Conservation (phyloP, 2,797 vertebrate species). For the Crenuchus spilurus region DNA sequence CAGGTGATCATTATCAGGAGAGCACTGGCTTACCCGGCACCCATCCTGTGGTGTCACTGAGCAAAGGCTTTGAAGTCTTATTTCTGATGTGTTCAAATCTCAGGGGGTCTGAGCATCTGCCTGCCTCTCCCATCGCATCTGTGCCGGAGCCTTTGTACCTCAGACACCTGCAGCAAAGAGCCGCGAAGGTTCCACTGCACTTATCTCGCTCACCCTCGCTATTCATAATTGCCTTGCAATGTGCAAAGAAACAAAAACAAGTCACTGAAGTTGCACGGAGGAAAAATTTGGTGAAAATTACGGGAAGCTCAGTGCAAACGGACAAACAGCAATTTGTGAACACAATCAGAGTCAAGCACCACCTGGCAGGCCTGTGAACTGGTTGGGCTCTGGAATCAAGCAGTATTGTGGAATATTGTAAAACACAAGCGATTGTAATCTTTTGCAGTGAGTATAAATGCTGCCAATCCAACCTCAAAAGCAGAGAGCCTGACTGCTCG, state of each 20-base stretch:
- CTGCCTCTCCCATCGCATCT: slow-evolving; percentile 68
- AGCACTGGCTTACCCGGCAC: slow-evolving; percentile 41
- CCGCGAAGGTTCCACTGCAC: slow-evolving; percentile 26
- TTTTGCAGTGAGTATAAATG: slow-evolving; percentile 46
- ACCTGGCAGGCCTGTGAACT: slow-evolving; percentile 20
- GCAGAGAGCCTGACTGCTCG: slow-evolving; percentile 67
- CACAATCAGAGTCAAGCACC: slow-evolving; percentile 17
- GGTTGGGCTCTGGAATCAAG: slow-evolving; percentile 14
- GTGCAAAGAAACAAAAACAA: slow-evolving; percentile 27
- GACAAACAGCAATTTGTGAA: slow-evolving; percentile 13
- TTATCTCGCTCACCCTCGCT: slow-evolving; percentile 9
- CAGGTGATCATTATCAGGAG: slow-evolving; percentile 41
- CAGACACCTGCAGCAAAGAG: slow-evolving; percentile 61
- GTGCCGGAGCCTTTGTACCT: slow-evolving; percentile 55
- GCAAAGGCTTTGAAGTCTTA: slow-evolving; percentile 76
- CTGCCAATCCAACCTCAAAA: slow-evolving; percentile 62
- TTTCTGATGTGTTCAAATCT: slow-evolving; percentile 57
- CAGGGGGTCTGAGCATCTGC: slow-evolving; percentile 76
- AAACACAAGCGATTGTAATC: slow-evolving; percentile 46
- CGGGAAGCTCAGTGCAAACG: background rate
- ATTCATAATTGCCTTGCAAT: slow-evolving; percentile 8
- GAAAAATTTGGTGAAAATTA: slow-evolving; percentile 4
- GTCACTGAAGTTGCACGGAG: background rate
- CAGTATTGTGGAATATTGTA: slow-evolving; percentile 29
- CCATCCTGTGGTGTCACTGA: slow-evolving; percentile 60